Evolutionary conservation across 2,797 vertebrate genomes (phyloP), one percentile per base, ranked within the genome.

Genomic region (Pelobates cultripes): DNA sequence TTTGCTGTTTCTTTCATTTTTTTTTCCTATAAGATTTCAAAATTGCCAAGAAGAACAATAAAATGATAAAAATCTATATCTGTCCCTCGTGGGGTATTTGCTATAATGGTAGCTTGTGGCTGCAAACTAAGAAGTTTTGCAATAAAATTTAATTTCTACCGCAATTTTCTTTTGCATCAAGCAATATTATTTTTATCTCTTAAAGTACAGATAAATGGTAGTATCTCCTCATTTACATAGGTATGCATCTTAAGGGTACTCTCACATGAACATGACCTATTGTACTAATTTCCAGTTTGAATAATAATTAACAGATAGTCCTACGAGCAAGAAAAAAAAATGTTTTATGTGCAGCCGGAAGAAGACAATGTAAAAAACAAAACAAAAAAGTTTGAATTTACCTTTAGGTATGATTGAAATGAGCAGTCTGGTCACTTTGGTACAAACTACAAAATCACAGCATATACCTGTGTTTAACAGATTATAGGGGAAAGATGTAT

Each of bases 21-120:
- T 60, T 28, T 75, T 79, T 63, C 45, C 5, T 76, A 76, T 70
- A 63, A 64, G 13, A 63, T 75, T 70, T 70, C 2, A 70, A 75
- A 75, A 47, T 81, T 68, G 43, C 43, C 43, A 45, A 75, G 55
- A 75, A 81, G 53, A 81, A 76, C 70, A 76, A 76, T 64, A 70
- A 70, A 75, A 81, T 75, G 28, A 70, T 76, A 81, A 71, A 70
- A 71, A 75, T 75, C 43, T 64, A 12, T 63, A 81, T 71, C 43
- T 71, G 43, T 75, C 73, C 79, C 73, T 70, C 43, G 79, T 76
- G 79, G 67, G 43, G 43, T 70, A 76, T 81, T 81, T 53, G 47
- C 53, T 70, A 55, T 76, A 76, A 60, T 81, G 67, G 15, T 70
- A 64, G 79, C 79, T 81, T 4, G 67, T 81, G 79, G 79, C 73